A percentile compares a stretch with the other conserved stretches of the same genome.
Conservation (phyloP, 2,113 vertebrate genomes). For the Arizona elegans region DNA sequence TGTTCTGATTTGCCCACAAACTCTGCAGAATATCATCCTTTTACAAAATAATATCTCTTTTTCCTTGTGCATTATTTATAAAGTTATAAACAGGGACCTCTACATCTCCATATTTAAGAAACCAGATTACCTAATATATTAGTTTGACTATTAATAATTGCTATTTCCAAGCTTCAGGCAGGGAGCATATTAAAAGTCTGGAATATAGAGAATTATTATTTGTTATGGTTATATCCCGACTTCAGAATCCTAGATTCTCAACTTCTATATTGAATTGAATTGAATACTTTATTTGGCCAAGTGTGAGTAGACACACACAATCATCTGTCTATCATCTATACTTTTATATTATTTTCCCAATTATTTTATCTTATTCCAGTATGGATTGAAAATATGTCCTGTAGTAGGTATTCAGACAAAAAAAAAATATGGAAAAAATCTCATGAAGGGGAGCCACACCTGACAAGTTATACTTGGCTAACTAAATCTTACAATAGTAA, state of each 20-base stretch:
- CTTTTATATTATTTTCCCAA: background rate
- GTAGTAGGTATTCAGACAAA: background rate
- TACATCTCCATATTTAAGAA: background rate
- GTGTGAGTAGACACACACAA: background rate
- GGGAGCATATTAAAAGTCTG: background rate
- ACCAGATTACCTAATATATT: slow-evolving; percentile 10
- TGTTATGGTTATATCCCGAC: background rate
- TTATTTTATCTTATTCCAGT: background rate
- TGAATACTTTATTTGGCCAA: background rate
- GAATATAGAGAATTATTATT: background rate
- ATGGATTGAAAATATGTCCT: background rate
- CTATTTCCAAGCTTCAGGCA: background rate
- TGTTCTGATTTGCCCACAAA: background rate
- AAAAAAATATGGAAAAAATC: background rate
- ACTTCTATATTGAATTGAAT: background rate
- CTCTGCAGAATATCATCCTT: background rate
- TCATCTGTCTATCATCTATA: background rate
- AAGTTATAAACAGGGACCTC: background rate
- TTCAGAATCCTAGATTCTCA: background rate
- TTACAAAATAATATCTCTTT: background rate
- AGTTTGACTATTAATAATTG: background rate
- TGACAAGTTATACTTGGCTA: background rate
- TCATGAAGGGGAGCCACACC: background rate
- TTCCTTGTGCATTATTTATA: background rate
- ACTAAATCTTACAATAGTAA: background rate